Conservation (phyloP, 2,888 invertebrate genomes). For the Drosophila rubida region DNA sequence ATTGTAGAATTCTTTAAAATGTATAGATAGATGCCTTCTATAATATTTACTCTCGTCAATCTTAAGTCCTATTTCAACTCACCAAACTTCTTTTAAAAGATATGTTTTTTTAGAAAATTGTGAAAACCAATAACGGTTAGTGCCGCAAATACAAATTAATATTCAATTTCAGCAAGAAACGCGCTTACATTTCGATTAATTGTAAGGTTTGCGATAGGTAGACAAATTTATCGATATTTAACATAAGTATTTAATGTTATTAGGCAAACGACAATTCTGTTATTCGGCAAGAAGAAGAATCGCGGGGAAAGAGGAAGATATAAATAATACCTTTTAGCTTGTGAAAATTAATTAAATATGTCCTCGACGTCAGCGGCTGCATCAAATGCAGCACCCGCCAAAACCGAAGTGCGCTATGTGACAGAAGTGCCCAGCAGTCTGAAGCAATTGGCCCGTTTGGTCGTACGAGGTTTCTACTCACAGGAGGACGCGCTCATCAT, state of each 20-base stretch:
- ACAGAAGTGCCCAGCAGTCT: constrained; percentile 97
- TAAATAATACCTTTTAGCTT: constrained; percentile 11
- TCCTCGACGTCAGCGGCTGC: constrained; percentile 72
- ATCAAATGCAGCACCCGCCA: constrained; percentile 67
- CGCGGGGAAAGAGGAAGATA: constrained; percentile 9
- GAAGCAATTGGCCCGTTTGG: constrained; percentile 95
- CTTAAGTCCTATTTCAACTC: too few species aligned
- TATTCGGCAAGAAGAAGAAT: constrained; percentile 22
- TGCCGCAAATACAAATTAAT: too few species aligned
- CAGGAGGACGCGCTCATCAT: constrained; percentile 97
- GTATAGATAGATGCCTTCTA: too few species aligned
- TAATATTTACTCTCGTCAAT: too few species aligned
- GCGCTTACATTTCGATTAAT: background rate
- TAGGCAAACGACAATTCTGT: constrained; percentile 10
- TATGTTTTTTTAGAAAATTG: too few species aligned
- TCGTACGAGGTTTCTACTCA: constrained; percentile 96
- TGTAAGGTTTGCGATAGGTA: background rate
- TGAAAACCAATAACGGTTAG: too few species aligned
- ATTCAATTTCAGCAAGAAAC: too few species aligned
- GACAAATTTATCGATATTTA: constrained; percentile 13
- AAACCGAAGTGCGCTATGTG: constrained; percentile 91
- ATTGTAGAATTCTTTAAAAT: too few species aligned
- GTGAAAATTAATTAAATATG: constrained; percentile 38
- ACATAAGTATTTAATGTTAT: background rate
- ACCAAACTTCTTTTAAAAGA: too few species aligned